phyloP scores from a whole-genome alignment of 2,888 invertebrate genomes.

The Ariolimax columbianus region DNA sequence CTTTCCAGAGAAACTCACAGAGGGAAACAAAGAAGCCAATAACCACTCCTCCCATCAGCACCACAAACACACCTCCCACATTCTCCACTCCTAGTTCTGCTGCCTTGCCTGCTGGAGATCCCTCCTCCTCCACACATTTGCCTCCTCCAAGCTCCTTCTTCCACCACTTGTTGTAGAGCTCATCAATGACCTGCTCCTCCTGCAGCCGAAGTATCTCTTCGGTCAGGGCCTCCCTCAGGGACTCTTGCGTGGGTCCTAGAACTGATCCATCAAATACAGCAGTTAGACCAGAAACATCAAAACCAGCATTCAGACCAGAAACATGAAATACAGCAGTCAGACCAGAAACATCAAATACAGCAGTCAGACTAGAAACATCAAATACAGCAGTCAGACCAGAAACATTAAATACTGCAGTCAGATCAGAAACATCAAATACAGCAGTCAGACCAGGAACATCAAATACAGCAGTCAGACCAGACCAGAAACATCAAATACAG shows the following conservation, averaged over 20 bases:
- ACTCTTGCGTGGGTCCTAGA: neutral
- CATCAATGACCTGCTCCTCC: constrained; percentile 92
- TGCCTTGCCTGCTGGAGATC: constrained; percentile 85
- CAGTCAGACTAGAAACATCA: too few relatives aligned
- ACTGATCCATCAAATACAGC: neutral
- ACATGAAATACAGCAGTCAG: neutral
- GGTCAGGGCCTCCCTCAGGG: constrained; percentile 91
- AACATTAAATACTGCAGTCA: too few relatives aligned
- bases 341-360: neutral
- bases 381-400: too few relatives aligned
- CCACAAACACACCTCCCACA: constrained; percentile 95
- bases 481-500: neutral
- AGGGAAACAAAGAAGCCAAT: constrained; percentile 94
- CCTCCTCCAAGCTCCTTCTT: constrained; percentile 69
- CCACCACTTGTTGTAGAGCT: constrained; percentile 97
- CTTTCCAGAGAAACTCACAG: constrained; percentile 85
- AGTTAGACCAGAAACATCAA: neutral
- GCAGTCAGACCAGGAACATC: neutral
- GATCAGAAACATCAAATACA: neutral
- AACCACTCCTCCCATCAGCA: constrained; percentile 93
- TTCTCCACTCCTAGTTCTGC: constrained; percentile 95
- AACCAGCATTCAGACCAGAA: neutral
- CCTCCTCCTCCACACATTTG: constrained; percentile 82
- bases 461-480: neutral
- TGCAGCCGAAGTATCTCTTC: constrained; percentile 95